These are phyloP conservation scores for Halcyon senegalensis DNA, from an alignment of 2,113 vertebrate species.

Conservation along the genomic window DNA sequence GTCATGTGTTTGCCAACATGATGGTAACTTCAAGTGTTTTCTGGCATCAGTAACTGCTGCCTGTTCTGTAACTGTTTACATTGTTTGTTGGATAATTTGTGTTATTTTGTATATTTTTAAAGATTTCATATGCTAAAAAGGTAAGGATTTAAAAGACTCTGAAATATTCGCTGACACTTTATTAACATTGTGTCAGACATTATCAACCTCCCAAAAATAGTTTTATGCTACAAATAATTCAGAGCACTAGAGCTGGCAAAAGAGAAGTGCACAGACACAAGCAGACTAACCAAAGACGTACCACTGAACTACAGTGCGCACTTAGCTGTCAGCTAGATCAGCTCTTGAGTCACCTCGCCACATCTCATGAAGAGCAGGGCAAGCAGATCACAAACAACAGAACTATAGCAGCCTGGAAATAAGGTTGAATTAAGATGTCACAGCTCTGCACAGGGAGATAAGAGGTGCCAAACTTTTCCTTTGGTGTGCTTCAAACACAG, in stretches of 20 bases:
- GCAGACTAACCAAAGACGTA: not conserved
- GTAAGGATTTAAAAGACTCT: not conserved
- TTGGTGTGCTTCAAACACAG: not conserved
- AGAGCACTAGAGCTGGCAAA: not conserved
- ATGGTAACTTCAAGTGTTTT: not conserved
- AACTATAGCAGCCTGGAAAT: not conserved
- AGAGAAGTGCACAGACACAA: not conserved
- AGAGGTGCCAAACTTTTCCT: not conserved
- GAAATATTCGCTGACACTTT: not conserved
- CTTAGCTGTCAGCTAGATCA: not conserved
- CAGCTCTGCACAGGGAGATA: not conserved
- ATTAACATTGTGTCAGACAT: not conserved
- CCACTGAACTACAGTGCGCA: fast-evolving
- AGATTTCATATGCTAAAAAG: not conserved
- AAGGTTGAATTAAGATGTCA: not conserved
- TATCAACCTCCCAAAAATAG: not conserved
- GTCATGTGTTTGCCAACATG: not conserved
- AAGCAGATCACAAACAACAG: not conserved
- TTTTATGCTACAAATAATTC: not conserved
- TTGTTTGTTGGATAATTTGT: not conserved
- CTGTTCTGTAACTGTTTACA: not conserved
- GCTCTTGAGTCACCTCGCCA: not conserved
- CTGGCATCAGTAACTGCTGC: not conserved
- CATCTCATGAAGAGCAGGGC: not conserved
- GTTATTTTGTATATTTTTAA: not conserved